Evolutionary conservation across 2,113 vertebrate genomes (phyloP).

Genomic region (Saguinus midas): DNA sequence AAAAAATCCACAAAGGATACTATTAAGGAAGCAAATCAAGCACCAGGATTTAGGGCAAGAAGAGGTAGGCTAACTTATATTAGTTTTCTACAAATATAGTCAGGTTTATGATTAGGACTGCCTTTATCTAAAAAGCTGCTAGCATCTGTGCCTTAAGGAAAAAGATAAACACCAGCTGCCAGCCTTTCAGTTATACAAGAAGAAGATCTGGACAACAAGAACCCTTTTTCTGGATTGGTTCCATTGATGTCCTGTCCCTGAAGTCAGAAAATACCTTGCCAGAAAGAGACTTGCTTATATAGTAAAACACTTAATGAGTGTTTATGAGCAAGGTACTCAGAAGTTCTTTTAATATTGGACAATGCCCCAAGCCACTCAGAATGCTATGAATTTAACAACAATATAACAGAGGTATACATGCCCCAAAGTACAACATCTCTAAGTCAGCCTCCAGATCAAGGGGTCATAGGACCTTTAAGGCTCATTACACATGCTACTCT

Average conservation of each 20-base stretch:
- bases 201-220: background rate
- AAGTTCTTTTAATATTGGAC: background rate
- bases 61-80: background rate
- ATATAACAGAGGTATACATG: background rate
- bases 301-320: too few relatives aligned
- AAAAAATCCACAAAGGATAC: background rate
- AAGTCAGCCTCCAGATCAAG: too few relatives aligned
- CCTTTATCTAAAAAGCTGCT: background rate
- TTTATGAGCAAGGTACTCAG: too few relatives aligned
- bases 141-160: background rate
- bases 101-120: background rate
- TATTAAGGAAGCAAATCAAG: background rate
- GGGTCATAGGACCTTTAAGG: too few relatives aligned
- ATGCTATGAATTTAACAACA: background rate
- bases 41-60: background rate
- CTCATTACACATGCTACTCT: too few relatives aligned
- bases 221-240: background rate
- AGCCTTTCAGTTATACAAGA: background rate
- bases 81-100: background rate
- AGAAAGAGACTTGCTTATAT: background rate
- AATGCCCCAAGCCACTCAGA: background rate
- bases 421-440: background rate
- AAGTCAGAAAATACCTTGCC: background rate
- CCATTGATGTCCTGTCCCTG: background rate
- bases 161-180: background rate